Conservation (phyloP, 2,888 invertebrate genomes). For the Drosophila borealis region DNA sequence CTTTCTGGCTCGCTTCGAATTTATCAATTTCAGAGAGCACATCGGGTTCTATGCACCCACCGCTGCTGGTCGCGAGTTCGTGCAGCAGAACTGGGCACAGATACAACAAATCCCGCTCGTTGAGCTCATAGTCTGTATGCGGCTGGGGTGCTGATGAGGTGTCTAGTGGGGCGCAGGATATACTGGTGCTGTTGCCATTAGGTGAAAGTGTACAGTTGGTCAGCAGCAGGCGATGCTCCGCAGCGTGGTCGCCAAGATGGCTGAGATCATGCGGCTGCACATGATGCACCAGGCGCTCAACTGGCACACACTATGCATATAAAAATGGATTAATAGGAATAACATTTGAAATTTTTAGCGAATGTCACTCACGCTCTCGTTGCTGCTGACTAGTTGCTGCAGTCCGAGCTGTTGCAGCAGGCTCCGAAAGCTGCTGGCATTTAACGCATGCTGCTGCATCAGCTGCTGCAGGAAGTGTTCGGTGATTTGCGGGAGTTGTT, state of each 20-base stretch:
- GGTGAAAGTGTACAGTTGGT: slow-evolving; percentile 55
- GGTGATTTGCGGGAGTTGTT: slow-evolving; percentile 84
- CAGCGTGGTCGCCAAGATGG: slow-evolving; percentile 42
- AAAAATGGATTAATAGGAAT: neutral
- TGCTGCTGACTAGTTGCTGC: slow-evolving; percentile 85
- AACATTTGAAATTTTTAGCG: neutral
- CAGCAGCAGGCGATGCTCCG: slow-evolving; percentile 28
- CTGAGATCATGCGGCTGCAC: slow-evolving; percentile 70
- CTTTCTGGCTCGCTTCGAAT: slow-evolving; percentile 45
- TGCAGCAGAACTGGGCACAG: slow-evolving; percentile 90
- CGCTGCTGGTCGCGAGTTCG: slow-evolving; percentile 87
- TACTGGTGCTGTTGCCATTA: slow-evolving; percentile 45
- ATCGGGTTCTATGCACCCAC: slow-evolving; percentile 86
- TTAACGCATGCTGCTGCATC: slow-evolving; percentile 86
- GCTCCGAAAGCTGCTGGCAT: slow-evolving; percentile 88
- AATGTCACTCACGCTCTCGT: slow-evolving; percentile 54
- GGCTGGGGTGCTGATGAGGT: slow-evolving; percentile 24
- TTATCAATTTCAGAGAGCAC: slow-evolving; percentile 69
- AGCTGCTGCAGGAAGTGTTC: slow-evolving; percentile 88
- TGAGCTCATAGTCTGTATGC: slow-evolving; percentile 61
- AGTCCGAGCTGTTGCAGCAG: slow-evolving; percentile 88
- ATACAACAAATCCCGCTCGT: slow-evolving; percentile 82
- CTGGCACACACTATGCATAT: slow-evolving; percentile 68
- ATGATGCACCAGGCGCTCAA: slow-evolving; percentile 72
- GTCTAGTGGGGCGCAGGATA: slow-evolving; percentile 38